Evolutionary conservation across 2,888 invertebrate species (phyloP), one percentile per base, ranked within the genome.

Genomic region (Rutpela maculata): DNA sequence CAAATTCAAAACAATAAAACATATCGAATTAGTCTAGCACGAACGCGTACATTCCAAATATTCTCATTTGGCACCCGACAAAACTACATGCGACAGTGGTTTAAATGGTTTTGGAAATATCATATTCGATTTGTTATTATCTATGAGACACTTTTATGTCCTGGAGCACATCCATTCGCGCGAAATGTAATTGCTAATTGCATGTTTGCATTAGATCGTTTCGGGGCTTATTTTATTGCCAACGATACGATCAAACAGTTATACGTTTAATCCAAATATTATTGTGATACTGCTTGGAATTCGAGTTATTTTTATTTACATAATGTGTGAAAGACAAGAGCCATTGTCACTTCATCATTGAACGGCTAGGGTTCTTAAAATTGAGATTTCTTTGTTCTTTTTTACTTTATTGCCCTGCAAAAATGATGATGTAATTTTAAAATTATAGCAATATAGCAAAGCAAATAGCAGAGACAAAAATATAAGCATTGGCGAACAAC

Each of bases 81-180:
- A 19, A 67, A 62, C 38, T 60, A 38, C 50, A 43, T 50, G 59
- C 60, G 35, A 17, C 70, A 70, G 70, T 35, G 70, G 70, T 70
- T 70, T 60, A 70, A 70, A 60, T 43, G 60, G 70, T 60, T 70
- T 62, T 72, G 18, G 63, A 72, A 63, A 72, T 72, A 72, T 72
- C 71, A 76, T 76, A 71, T 76, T 65, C 71, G 71, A 76, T 66
- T 55, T 59, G 71, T 76, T 76, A 71, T 76, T 76, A 76, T 76
- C 62, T 72, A 72, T 31, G 72, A 72, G 72, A 72, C 67, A 76
- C 75, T 76, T 76, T 76, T 71, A 76, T 71, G 71, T 59, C 75
- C 75, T 43, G 57, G 60, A 50, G 75, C 75, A 66, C 63, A 59
- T 76, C 75, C 59, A 66, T 71, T 60, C 50, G 75, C 66, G 66